These are phyloP conservation scores for Brachionus sp. DNA, from an alignment of 1,140 invertebrate genomes.

Conservation along the genomic window DNA sequence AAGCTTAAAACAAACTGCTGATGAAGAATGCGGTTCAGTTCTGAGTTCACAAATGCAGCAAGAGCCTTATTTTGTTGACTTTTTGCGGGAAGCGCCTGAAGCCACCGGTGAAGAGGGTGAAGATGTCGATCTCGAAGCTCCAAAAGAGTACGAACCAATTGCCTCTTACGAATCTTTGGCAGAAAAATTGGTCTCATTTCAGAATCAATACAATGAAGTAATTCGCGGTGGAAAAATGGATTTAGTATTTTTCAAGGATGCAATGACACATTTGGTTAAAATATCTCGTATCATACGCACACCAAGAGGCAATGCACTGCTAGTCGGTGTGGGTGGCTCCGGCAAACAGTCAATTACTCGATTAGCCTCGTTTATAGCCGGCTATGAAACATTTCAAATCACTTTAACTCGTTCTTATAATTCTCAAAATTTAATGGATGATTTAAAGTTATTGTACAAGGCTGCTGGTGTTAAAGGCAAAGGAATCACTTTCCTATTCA, in stretches of 20 bases:
- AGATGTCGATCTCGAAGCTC: conserved; percentile 76
- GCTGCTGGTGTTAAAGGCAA: conserved; percentile 88
- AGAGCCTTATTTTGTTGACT: conserved; percentile 61
- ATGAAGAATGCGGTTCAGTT: conserved; percentile 57
- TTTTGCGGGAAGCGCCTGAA: conserved; percentile 82
- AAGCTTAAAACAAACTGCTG: conserved; percentile 55
- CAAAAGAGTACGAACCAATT: conserved; percentile 88
- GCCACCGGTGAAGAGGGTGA: conserved; percentile 91
- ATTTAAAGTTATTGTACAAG: conserved; percentile 83
- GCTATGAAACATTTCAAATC: conserved; percentile 93
- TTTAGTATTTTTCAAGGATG: conserved; percentile 95
- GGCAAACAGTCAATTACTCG: conserved; percentile 93
- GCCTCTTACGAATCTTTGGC: conserved; percentile 69
- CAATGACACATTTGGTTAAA: conserved; percentile 91
- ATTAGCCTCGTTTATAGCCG: conserved; percentile 90
- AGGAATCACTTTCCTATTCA: conserved; percentile 93
- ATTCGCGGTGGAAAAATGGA: conserved; percentile 90
- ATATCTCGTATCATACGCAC: conserved; percentile 90
- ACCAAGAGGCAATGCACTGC: conserved; percentile 86
- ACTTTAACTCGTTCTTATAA: conserved; percentile 89
- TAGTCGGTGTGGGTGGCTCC: conserved; percentile 91
- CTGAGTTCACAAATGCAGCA: conserved; percentile 51
- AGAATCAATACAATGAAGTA: conserved; percentile 91
- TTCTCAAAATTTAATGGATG: conserved; percentile 86
- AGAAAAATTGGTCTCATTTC: conserved; percentile 81